Conservation (phyloP, 2,888 invertebrate species). For the Dynastes tityus region DNA sequence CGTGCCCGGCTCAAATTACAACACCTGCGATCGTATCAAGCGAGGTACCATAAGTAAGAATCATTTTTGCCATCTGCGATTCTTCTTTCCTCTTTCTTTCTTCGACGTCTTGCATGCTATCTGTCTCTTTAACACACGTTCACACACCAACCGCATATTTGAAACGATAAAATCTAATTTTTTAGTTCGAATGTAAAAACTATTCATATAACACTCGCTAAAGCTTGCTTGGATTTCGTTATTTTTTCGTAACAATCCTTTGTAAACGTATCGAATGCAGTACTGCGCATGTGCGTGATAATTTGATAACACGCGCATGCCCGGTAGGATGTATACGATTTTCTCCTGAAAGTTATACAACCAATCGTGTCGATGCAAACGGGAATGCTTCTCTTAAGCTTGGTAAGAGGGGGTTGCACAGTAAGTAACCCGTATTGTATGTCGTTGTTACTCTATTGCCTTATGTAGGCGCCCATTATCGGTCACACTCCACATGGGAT, state of each 20-base stretch:
- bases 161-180: background rate
- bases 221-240: conserved; percentile 14
- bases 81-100: conserved; percentile 6
- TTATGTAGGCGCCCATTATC: conserved; percentile 69
- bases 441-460: conserved; percentile 23
- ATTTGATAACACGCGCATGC: too few species aligned
- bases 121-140: conserved; percentile 53
- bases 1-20: conserved; percentile 94
- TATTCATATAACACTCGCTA: background rate
- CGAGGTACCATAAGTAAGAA: conserved; percentile 77
- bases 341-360: too few species aligned
- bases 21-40: conserved; percentile 94
- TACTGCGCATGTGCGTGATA: too few species aligned
- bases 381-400: too few species aligned
- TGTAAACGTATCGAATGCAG: too few species aligned
- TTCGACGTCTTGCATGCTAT: conserved; percentile 11
- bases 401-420: too few species aligned
- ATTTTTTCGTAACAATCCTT: conserved; percentile 6
- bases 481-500: conserved; percentile 88
- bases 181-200: background rate
- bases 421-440: background rate
- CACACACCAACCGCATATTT: conserved; percentile 31
- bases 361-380: too few species aligned
- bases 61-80: conserved; percentile 55
- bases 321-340: too few species aligned